phyloP scores from a whole-genome alignment of 2,888 invertebrate species.

The Ligdia adustata region DNA sequence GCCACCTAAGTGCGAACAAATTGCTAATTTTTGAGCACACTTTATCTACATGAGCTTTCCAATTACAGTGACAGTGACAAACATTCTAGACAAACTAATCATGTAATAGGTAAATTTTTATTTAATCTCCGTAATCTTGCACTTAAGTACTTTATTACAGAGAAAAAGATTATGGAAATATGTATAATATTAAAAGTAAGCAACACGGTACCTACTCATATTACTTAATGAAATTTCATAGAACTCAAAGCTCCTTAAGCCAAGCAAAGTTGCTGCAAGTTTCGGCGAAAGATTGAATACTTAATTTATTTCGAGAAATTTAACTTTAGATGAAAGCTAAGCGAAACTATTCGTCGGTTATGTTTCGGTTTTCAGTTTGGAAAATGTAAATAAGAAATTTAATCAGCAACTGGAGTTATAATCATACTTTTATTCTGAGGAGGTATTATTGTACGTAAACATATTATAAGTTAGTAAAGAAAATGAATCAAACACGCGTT shows the following conservation, averaged over 20 bases:
- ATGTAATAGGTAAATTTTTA: too few relatives aligned
- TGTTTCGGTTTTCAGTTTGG: not conserved
- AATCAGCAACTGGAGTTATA: not conserved
- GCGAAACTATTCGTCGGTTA: conserved; percentile 15
- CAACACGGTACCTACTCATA: conserved; percentile 14
- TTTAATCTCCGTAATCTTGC: too few relatives aligned
- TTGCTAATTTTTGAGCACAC: too few relatives aligned
- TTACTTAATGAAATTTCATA: conserved; percentile 26
- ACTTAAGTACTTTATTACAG: conserved; percentile 1
- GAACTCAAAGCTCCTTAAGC: conserved; percentile 28
- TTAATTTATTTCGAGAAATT: conserved; percentile 21
- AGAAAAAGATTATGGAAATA: conserved; percentile 20
- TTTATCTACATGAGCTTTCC: too few relatives aligned
- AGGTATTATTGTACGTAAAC: too few relatives aligned
- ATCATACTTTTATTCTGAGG: not conserved
- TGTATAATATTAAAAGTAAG: conserved; percentile 15
- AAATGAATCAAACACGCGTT: too few relatives aligned
- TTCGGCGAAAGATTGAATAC: conserved; percentile 29
- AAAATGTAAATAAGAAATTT: not conserved
- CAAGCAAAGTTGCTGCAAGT: conserved; percentile 22
- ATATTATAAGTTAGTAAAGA: too few relatives aligned
- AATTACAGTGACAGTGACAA: too few relatives aligned
- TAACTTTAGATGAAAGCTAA: not conserved
- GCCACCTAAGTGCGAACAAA: too few relatives aligned
- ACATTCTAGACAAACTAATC: too few relatives aligned